Percentiles rank a stretch among this genome's conserved stretches.
Conservation (phyloP, 2,113 vertebrate species). For the Podarcis cretensis region DNA sequence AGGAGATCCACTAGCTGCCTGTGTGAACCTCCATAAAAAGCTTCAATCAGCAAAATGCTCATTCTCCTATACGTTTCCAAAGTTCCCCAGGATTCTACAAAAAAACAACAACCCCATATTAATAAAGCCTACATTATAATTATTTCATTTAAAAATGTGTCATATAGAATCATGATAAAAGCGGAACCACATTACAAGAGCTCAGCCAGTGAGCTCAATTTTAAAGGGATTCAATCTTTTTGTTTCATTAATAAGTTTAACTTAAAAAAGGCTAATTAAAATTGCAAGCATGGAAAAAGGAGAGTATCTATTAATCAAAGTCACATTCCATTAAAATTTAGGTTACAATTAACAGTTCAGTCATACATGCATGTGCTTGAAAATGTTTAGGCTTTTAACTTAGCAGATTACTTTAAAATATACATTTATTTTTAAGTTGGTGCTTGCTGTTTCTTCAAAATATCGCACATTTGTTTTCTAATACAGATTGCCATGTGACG, state of each 20-base stretch:
- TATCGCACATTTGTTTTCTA: neutral
- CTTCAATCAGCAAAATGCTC: constrained; percentile 87
- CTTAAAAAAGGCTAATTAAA: constrained; percentile 53
- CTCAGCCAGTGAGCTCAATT: neutral
- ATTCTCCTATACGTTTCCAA: constrained; percentile 59
- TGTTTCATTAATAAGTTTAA: constrained; percentile 39
- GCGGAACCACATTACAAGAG: neutral
- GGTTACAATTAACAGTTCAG: constrained; percentile 17
- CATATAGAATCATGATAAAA: constrained; percentile 2
- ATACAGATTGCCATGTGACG: neutral
- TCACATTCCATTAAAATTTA: constrained; percentile 26
- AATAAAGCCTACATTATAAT: constrained; percentile 23
- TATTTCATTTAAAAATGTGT: neutral
- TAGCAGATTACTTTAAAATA: neutral
- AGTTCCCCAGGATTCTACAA: constrained; percentile 16
- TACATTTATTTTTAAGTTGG: rapidly evolving
- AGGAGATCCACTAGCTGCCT: constrained; percentile 92
- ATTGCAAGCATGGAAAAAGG: neutral
- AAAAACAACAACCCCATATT: neutral
- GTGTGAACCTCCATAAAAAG: constrained; percentile 96
- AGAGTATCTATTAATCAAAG: constrained; percentile 38
- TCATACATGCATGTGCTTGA: neutral
- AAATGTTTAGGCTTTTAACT: neutral
- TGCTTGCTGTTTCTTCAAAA: neutral
- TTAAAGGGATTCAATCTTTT: constrained; percentile 3